Conservation (phyloP, 2,797 vertebrate species). For the Acanthurus leucopareius region DNA sequence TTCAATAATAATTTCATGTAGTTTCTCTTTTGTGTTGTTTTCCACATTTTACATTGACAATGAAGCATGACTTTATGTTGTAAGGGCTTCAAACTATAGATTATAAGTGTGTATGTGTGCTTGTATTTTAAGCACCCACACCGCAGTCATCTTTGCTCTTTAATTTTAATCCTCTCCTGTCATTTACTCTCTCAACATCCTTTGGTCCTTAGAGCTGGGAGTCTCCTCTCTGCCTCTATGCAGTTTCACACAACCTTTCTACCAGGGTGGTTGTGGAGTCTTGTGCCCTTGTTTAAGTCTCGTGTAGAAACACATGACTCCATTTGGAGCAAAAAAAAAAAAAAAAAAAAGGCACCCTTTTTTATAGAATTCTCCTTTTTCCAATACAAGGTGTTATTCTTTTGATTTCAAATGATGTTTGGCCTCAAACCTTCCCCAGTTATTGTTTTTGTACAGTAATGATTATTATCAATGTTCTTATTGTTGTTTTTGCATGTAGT, state of each 20-base stretch:
- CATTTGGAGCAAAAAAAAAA: slow-evolving; percentile 40
- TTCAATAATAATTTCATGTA: slow-evolving; percentile 55
- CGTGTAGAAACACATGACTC: slow-evolving; percentile 70
- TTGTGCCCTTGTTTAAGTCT: slow-evolving; percentile 62
- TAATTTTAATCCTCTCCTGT: slow-evolving; percentile 18
- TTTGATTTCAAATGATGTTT: slow-evolving; percentile 53
- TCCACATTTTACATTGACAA: slow-evolving; percentile 46
- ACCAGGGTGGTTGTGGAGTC: slow-evolving; percentile 53
- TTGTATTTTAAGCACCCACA: slow-evolving; percentile 29
- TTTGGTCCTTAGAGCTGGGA: slow-evolving; percentile 41
- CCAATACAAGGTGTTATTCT: slow-evolving; percentile 46
- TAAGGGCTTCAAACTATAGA: slow-evolving; percentile 74
- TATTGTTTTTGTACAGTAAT: slow-evolving; percentile 80
- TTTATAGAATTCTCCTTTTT: slow-evolving; percentile 66
- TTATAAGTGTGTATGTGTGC: slow-evolving; percentile 20
- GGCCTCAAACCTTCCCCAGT: slow-evolving; percentile 42
- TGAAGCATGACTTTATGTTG: slow-evolving; percentile 69
- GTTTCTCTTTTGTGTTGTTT: slow-evolving; percentile 68
- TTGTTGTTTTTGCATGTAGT: slow-evolving; percentile 91
- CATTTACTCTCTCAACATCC: not conserved
- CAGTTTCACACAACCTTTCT: slow-evolving; percentile 50
- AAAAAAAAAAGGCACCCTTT: slow-evolving; percentile 13
- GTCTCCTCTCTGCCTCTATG: slow-evolving; percentile 50
- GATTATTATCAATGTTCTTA: slow-evolving; percentile 77
- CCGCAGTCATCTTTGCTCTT: slow-evolving; percentile 31